Evolutionary conservation across 2,888 invertebrate species (phyloP).

Genomic region (Tetragnatha montana): DNA sequence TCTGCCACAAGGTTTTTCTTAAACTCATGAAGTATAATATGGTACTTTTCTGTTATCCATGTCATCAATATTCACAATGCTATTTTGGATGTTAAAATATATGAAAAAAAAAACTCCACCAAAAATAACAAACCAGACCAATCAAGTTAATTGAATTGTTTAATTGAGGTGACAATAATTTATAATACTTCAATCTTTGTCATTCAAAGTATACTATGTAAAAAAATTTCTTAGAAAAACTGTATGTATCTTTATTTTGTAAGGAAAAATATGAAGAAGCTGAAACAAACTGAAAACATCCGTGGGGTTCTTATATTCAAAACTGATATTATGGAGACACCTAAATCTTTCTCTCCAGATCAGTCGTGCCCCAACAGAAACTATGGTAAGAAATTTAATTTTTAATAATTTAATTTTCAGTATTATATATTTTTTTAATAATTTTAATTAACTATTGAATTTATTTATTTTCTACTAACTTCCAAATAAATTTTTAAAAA

Average conservation of each 20-base stretch:
- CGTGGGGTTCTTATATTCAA: conserved; percentile 77
- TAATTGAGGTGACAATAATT: no score
- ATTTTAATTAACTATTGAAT: neutral
- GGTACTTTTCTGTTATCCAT: neutral
- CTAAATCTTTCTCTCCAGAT: conserved; percentile 80
- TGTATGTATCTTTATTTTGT: neutral
- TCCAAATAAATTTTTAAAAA: no score
- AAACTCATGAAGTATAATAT: neutral
- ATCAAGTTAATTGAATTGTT: neutral
- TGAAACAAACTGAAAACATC: conserved; percentile 76
- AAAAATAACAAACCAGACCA: no score
- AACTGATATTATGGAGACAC: conserved; percentile 52
- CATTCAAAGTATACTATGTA: no score
- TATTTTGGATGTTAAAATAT: no score
- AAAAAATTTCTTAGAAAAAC: neutral
- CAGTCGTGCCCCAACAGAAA: conserved; percentile 88
- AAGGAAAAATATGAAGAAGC: conserved; percentile 74
- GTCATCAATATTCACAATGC: no score
- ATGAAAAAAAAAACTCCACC: no score
- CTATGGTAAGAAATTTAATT: conserved; percentile 77
- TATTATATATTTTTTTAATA: conserved; percentile 8
- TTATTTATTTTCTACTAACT: neutral
- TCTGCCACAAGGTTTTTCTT: no score
- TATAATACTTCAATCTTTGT: no score
- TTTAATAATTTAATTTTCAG: neutral